Evolutionary conservation across 2,797 vertebrate genomes (phyloP).

Genomic region (Orientallactaga sibirica): DNA sequence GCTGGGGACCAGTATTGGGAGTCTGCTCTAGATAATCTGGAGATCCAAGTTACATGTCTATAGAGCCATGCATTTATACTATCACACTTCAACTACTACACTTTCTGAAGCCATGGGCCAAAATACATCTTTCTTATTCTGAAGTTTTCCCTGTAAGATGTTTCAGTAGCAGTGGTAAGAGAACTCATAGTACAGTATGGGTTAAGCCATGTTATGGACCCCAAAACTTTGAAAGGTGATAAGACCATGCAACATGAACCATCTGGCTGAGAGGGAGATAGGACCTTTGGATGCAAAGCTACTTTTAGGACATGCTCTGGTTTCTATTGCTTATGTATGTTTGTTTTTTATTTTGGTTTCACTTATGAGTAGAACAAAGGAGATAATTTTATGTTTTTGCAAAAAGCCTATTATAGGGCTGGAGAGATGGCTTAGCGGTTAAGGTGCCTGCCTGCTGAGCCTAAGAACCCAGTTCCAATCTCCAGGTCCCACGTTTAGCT

Average conservation of each 20-base stretch:
- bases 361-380: not conserved
- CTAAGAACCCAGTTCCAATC: no score
- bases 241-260: not conserved
- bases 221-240: not conserved
- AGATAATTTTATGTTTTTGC: not conserved
- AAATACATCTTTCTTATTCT: not conserved
- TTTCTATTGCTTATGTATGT: conserved; percentile 26
- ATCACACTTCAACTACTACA: no score
- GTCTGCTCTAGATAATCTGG: not conserved
- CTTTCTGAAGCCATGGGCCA: not conserved
- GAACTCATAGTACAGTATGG: not conserved
- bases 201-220: not conserved
- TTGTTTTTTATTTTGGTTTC: conserved; percentile 24
- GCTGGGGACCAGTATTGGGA: not conserved
- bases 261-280: not conserved
- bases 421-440: no score
- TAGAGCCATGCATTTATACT: no score
- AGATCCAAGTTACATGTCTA: no score
- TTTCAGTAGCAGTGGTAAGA: not conserved
- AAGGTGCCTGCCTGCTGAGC: no score
- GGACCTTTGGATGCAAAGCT: not conserved
- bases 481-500: no score
- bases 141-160: not conserved
- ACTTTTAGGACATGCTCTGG: not conserved
- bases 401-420: not conserved